Base-by-base conservation (phyloP, 2,888 invertebrate genomes). In the Nasonovia ribisnigri region DNA sequence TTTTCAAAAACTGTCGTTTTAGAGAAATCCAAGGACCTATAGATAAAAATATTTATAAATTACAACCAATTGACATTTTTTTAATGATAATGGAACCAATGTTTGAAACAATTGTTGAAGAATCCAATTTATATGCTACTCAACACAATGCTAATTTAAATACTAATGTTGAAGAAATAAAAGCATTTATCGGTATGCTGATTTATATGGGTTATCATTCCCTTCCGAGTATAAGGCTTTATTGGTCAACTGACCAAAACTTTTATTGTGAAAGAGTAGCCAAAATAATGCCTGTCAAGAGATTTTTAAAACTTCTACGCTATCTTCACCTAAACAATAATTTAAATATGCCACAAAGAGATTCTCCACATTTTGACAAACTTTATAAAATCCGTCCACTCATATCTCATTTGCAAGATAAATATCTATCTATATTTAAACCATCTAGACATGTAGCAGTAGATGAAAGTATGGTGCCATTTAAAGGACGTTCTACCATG, bases 281-380 rank as follows among this genome's bases (percentile, higher is more conserved):
- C 4, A 88, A 57, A 43, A 24, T 92, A 20, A 88, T 88, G 92
- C n/a, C 88, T n/a, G 42, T 92, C 3, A 88, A 88, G 43, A 54
- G 67, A n/a, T 92, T 92, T 90, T 88, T 88, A n/a, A 51, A 48
- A 60, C 5, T 92, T 6, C 16, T 88, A 3, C 5, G 88, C 0
- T 54, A 36, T 43, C 26, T 92, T 20, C 89, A 92, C 26, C 5
- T 92, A 20, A 92, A 57, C 29, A 54, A 92, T 77, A 92, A 92
- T 36, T 60, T n/a, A 29, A 51, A 43, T 16, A 92, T 89, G 67
- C 89, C 92, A 89, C 10, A 29, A 60, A 60, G 29, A 60, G 29
- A 29, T 10, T 29, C 60, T 60, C 29, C 10, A 60, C 0, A 60
- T 8, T 29, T 60, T 60, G 60, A 60, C 60, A 60, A 60, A 29